These are phyloP conservation scores for Eidolon dupreanum DNA, from an alignment of 2,797 vertebrate genomes.

Conservation along the genomic window DNA sequence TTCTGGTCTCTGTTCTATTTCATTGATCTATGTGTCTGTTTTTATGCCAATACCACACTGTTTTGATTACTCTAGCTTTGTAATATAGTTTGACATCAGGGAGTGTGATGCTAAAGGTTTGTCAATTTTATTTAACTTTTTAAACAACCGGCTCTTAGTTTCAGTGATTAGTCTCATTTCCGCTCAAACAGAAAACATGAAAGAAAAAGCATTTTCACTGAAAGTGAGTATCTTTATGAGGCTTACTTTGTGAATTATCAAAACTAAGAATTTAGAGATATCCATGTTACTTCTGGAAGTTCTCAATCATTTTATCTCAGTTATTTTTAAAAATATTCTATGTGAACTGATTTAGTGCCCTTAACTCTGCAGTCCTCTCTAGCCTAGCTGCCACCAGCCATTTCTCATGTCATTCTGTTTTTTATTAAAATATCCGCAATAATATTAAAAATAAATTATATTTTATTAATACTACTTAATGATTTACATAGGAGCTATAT, in stretches of 20 bases:
- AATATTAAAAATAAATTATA: not conserved
- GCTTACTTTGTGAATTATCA: constrained; percentile 21
- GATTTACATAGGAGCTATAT: not conserved
- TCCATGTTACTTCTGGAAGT: not conserved
- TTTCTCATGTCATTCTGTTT: not conserved
- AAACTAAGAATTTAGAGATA: constrained; percentile 31
- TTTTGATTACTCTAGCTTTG: not conserved
- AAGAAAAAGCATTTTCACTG: not conserved
- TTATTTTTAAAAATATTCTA: not conserved
- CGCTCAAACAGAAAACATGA: not conserved
- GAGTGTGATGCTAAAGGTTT: not conserved
- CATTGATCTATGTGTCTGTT: not conserved
- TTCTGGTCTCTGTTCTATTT: not conserved
- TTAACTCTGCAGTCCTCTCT: not conserved
- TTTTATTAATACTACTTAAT: not conserved
- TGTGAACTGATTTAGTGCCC: not conserved
- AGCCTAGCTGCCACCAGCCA: not conserved
- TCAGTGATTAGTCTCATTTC: not conserved
- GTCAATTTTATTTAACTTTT: not conserved
- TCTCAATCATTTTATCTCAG: not conserved
- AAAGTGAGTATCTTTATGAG: constrained; percentile 1
- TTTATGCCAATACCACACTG: not conserved
- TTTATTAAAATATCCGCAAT: not conserved
- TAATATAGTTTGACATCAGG: not conserved
- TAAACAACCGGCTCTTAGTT: not conserved